These are phyloP conservation scores for Schizopygopsis pylzovi DNA, from an alignment of 2,797 vertebrate species.

Conservation along the genomic window DNA sequence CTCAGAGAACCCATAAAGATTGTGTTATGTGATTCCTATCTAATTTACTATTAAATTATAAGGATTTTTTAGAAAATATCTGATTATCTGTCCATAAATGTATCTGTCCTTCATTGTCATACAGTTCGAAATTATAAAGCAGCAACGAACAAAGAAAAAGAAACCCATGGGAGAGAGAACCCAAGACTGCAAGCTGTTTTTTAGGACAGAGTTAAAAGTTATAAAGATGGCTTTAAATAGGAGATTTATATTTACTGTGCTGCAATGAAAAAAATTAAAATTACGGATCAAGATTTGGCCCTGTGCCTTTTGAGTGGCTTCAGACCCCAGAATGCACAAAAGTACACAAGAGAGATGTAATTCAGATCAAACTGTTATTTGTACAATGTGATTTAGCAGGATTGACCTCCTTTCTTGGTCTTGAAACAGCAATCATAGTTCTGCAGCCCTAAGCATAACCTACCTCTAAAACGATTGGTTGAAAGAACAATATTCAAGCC, in stretches of 20 bases:
- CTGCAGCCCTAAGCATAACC: not conserved
- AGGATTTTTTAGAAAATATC: constrained; percentile 11
- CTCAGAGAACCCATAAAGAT: not conserved
- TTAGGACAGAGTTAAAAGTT: constrained; percentile 22
- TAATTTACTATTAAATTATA: not conserved
- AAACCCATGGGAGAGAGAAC: not conserved
- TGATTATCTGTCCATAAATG: not conserved
- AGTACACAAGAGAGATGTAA: not conserved
- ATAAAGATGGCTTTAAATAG: constrained; percentile 43
- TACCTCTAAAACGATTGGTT: not conserved
- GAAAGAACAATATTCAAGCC: constrained; percentile 10
- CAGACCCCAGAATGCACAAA: constrained; percentile 2
- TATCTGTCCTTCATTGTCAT: not conserved
- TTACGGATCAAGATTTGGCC: constrained; percentile 19
- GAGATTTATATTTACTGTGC: constrained; percentile 37
- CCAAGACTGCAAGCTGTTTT: not conserved
- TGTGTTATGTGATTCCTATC: not conserved
- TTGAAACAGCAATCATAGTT: not conserved
- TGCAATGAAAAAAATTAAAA: constrained; percentile 34
- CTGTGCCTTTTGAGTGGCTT: constrained; percentile 18
- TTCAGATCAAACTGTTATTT: constrained; percentile 10
- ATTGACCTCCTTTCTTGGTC: not conserved
- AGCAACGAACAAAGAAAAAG: not conserved
- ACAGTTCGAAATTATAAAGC: constrained; percentile 10
- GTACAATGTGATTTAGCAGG: not conserved